phyloP scores from a whole-genome alignment of 2,113 vertebrate species.

The Oxyruncus cristatus region DNA sequence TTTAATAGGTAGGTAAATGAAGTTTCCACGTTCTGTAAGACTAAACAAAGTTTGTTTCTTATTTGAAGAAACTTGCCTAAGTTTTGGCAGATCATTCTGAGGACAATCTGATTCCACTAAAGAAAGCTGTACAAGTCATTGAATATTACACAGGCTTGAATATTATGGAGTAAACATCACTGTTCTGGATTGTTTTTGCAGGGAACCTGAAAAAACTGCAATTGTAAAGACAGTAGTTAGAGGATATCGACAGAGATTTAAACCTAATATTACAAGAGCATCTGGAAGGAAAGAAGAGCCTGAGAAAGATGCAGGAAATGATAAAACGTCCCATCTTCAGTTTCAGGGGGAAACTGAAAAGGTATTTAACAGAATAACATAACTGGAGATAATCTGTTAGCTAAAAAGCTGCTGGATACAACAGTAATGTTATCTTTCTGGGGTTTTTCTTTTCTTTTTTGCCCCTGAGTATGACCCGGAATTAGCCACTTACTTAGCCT shows the following conservation, averaged over 20 bases:
- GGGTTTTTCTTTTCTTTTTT: not conserved
- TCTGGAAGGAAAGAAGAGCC: constrained; percentile 30
- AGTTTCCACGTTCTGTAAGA: not conserved
- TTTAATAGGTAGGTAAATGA: not conserved
- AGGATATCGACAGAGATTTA: constrained; percentile 41
- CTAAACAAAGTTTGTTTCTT: not conserved
- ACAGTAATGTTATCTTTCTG: not conserved
- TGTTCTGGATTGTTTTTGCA: constrained; percentile 16
- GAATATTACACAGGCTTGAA: not conserved
- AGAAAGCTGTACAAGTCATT: not conserved
- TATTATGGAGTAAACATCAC: not conserved
- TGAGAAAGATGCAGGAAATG: not conserved
- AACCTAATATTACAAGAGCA: constrained; percentile 9
- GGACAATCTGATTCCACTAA: not conserved
- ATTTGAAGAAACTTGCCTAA: not conserved
- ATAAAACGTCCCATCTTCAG: not conserved
- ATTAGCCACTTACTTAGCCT: not conserved
- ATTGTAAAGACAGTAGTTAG: not conserved
- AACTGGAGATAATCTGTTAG: not conserved
- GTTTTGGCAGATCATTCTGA: not conserved
- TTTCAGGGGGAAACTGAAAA: not conserved
- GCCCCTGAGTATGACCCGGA: not conserved
- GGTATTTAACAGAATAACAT: constrained; percentile 8
- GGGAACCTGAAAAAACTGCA: not conserved
- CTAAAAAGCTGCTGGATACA: not conserved